These are phyloP conservation scores for Neopipo cinnamomea DNA, from an alignment of 2,113 vertebrate genomes.

Conservation along the genomic window DNA sequence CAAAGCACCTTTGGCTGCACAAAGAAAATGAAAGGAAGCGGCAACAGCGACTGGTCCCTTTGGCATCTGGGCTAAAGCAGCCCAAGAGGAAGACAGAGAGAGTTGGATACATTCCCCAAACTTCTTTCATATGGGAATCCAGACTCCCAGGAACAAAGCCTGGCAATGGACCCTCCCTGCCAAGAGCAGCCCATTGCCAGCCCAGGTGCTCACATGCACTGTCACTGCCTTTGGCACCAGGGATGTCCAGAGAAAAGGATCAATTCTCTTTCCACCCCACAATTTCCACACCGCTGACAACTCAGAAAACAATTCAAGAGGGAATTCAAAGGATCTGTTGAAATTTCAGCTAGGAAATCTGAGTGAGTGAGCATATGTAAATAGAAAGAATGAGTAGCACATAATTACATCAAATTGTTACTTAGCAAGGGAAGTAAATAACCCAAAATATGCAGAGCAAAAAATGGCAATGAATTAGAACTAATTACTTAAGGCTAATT, in stretches of 20 bases:
- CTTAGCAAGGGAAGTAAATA: conserved; percentile 81
- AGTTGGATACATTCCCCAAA: conserved; percentile 14
- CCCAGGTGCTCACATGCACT: conserved; percentile 48
- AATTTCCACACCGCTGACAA: conserved; percentile 55
- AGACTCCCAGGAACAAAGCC: conserved; percentile 40
- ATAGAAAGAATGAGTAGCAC: conserved; percentile 72
- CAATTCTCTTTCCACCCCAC: conserved; percentile 36
- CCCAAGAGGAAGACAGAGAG: neutral
- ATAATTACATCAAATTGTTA: conserved; percentile 80
- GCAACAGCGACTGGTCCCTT: neutral
- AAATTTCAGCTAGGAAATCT: conserved; percentile 52
- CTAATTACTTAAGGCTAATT: conserved; percentile 84
- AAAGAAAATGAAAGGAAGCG: neutral
- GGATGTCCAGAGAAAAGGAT: conserved; percentile 40
- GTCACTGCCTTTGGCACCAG: conserved; percentile 34
- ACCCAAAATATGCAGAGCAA: conserved; percentile 74
- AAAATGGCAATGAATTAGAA: conserved; percentile 75
- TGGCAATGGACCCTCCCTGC: neutral
- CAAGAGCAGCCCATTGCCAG: conserved; percentile 29
- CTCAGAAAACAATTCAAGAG: conserved; percentile 54
- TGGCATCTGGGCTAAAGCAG: neutral
- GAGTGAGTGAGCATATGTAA: conserved; percentile 63
- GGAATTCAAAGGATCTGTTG: conserved; percentile 66
- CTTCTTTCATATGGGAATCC: conserved; percentile 27
- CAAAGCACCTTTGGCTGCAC: neutral